Conservation (phyloP, 2,888 invertebrate genomes). For the Druceiella hillmani region DNA sequence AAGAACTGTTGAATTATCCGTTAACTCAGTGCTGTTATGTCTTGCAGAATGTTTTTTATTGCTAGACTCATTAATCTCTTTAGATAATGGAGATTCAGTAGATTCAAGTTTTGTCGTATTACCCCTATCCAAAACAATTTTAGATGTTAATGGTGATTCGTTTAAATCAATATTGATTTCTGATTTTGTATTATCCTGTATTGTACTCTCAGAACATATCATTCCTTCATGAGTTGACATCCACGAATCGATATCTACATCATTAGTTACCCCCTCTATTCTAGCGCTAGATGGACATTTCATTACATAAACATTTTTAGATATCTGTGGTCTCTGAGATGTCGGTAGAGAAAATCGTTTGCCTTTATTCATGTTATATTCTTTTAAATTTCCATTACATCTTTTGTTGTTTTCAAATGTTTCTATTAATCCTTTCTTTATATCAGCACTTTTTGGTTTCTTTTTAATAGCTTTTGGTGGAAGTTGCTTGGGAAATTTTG, state of each 20-base stretch:
- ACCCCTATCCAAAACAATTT: too few species aligned
- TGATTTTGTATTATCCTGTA: too few species aligned
- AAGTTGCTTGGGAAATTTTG: constrained; percentile 19
- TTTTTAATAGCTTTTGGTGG: background rate
- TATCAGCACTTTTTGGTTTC: constrained; percentile 32
- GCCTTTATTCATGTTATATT: constrained; percentile 23
- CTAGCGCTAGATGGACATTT: constrained; percentile 38
- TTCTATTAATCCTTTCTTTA: constrained; percentile 30
- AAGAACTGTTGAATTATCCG: constrained; percentile 37
- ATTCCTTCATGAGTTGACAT: too few species aligned
- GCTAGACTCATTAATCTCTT: background rate
- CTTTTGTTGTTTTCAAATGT: constrained; percentile 33
- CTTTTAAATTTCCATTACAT: constrained; percentile 23
- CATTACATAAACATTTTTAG: constrained; percentile 33
- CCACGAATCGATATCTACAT: constrained; percentile 49
- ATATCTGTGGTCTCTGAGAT: constrained; percentile 32
- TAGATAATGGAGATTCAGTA: too few species aligned
- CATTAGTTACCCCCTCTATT: constrained; percentile 40
- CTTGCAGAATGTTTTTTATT: background rate
- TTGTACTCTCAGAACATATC: too few species aligned
- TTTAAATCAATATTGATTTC: too few species aligned
- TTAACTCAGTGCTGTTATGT: background rate
- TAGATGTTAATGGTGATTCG: too few species aligned
- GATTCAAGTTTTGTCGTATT: background rate
- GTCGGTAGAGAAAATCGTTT: constrained; percentile 28